Evolutionary conservation across 1,140 invertebrate species (phyloP), one percentile per base, ranked within the genome.

Genomic region (Pteromalus puparum): DNA sequence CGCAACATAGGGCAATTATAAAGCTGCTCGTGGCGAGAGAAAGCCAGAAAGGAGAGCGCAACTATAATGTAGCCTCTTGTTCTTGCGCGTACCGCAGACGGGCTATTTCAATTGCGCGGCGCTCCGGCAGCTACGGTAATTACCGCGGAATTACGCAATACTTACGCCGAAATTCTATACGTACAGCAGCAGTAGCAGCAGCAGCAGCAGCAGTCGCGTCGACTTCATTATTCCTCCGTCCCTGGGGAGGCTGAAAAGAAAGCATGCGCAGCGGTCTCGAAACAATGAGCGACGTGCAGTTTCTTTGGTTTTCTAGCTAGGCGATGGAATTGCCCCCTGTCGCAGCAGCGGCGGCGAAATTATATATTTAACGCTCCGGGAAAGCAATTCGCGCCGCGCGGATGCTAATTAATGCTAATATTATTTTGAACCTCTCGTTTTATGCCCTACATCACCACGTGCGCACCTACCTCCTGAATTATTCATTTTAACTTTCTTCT

Each of bases 91-190:
- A n/a, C 34, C 28, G 67, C 65, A 88, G 87, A 86, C 89, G 86
- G 85, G 87, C 85, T 89, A 89, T 91, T 91, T 89, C 90, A 90
- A 91, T 91, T 91, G 89, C 87, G 88, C 30, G 30, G 86, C 86
- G 82, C 84, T 83, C 81, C 68, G 73, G 88, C 30, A 34, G 30
- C 86, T 87, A 70, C 89, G 77, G 87, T 87, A 92, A 90, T 91
- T 91, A 90, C 86, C 86, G 87, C 84, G 86, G 88, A 90, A 90
- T 91, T 90, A 90, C 88, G 89, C 87, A 87, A 91, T 90, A 90
- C 90, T 91, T 91, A 91, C 88, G 87, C 88, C 87, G 82, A 90
- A 91, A 90, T 91, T 91, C 88, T 89, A 87, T 90, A 89, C 86
- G 90, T 34, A 88, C 89, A 86, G 87, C 82, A 9, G 46, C 48